Base-by-base conservation (phyloP, 2,888 invertebrate species). In the Agrotis exclamationis region DNA sequence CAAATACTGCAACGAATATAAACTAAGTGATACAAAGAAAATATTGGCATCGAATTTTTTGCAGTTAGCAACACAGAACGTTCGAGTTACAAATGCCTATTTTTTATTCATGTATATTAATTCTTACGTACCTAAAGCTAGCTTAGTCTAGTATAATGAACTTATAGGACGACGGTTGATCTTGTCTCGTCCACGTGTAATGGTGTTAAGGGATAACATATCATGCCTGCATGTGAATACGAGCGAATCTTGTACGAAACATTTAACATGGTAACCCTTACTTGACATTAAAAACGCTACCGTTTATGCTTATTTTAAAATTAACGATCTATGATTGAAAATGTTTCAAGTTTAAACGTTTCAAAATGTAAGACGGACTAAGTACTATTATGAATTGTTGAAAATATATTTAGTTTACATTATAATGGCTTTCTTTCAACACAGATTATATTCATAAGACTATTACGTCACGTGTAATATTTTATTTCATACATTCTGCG, bases 41-140 rank as follows among this genome's bases (percentile, higher is more conserved):
- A 86, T 85, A 85, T 86, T 87, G 86, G 88, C 89, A 89, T 90
- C 84, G 74, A 83, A 73, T 86, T 86, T 85, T 85, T 89, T 84
- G 80, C 87, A 86, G 87, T 88, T 91, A 91, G 93, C 94, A 93
- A 94, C 93, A 92, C 90, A 85, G 85, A 89, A 89, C 85, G 86
- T 85, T 84, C 86, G 90, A 94, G 91, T 92, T 93, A 93, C 90
- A 94, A 95, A 95, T 94, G 94, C 94, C 90, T 94, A 91, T 87
- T 86, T 85, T 80, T 88, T 88, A 89, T 87, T 80, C 68, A 83
- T 87, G 85, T 87, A 87, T 88, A 86, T 86, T 87, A 89, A 91
- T 89, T 89, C 93, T 93, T 94, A 94, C 78, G 85, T 89, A 90
- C 89, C 90, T 95, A 93, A 86, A 89, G 78, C 92, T 96, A 95